Percentiles rank a stretch among this genome's conserved stretches.
These are phyloP conservation scores for Ptiloglossa arizonensis DNA, from an alignment of 1,140 invertebrate species.

Conservation along the genomic window DNA sequence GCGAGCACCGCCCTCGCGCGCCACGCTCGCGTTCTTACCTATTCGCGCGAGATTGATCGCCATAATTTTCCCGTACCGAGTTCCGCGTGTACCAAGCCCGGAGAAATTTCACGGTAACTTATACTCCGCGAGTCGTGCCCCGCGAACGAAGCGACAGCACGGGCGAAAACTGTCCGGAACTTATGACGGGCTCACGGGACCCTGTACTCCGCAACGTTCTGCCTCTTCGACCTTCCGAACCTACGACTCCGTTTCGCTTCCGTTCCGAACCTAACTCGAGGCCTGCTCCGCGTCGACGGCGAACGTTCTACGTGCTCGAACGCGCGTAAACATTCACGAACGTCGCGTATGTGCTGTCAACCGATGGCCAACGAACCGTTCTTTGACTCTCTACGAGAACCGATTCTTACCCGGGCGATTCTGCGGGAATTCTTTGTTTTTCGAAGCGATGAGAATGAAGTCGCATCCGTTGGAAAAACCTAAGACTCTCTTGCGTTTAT, in stretches of 20 bases:
- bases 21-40: constrained; percentile 8
- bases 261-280: constrained; percentile 4
- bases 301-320: neutral
- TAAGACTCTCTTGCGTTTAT: no score
- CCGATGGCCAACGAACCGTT: no score
- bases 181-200: neutral
- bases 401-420: no score
- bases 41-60: constrained; percentile 30
- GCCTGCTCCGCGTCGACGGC: neutral
- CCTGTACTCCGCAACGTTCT: neutral
- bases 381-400: no score
- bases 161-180: constrained; percentile 12
- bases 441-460: no score
- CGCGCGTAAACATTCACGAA: neutral
- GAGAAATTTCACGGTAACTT: neutral
- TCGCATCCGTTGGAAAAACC: no score
- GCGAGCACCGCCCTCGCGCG: neutral
- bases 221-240: constrained; percentile 16
- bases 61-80: constrained; percentile 11
- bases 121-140: neutral
- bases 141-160: neutral
- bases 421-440: no score
- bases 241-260: neutral
- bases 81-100: neutral
- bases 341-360: no score